These are phyloP conservation scores for Holothuria glaberrima DNA, from an alignment of 35 echinoderm and acorn worm genomes.

Conservation along the genomic window DNA sequence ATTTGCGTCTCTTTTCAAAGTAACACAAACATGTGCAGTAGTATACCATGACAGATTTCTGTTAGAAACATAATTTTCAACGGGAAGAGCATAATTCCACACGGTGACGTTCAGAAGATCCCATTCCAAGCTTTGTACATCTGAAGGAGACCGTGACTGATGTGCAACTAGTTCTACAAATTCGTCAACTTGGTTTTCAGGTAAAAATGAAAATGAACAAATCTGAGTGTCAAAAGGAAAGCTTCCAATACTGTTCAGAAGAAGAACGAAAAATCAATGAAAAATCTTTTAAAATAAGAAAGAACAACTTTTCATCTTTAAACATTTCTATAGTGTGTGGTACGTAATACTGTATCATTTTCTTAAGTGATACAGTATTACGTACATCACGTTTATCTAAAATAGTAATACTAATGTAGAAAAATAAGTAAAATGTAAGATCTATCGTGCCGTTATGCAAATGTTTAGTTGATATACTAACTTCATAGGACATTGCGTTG, in stretches of 20 bases:
- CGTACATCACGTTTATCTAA: too few relatives aligned
- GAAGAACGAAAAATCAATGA: not conserved
- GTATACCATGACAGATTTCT: too few relatives aligned
- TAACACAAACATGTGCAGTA: not conserved
- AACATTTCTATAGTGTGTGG: too few relatives aligned
- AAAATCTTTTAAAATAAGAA: too few relatives aligned
- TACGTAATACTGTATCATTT: too few relatives aligned
- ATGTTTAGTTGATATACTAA: too few relatives aligned
- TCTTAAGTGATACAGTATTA: too few relatives aligned
- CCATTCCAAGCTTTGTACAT: not conserved
- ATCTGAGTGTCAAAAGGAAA: slow-evolving; percentile 11
- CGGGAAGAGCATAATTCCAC: not conserved
- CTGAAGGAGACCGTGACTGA: not conserved
- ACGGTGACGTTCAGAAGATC: not conserved
- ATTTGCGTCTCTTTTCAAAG: not conserved
- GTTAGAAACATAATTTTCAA: not conserved
- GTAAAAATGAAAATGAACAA: not conserved
- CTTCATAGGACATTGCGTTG: too few relatives aligned
- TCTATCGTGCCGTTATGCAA: too few relatives aligned
- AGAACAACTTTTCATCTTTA: too few relatives aligned
- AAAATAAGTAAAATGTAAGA: too few relatives aligned
- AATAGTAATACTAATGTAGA: too few relatives aligned
- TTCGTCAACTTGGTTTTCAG: not conserved
- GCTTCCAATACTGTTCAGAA: not conserved
- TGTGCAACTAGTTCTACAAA: not conserved